Percentiles rank a stretch among this genome's conserved stretches.
phyloP scores from a whole-genome alignment of 1,140 invertebrate species.

The Thaumetopoea pityocampa region DNA sequence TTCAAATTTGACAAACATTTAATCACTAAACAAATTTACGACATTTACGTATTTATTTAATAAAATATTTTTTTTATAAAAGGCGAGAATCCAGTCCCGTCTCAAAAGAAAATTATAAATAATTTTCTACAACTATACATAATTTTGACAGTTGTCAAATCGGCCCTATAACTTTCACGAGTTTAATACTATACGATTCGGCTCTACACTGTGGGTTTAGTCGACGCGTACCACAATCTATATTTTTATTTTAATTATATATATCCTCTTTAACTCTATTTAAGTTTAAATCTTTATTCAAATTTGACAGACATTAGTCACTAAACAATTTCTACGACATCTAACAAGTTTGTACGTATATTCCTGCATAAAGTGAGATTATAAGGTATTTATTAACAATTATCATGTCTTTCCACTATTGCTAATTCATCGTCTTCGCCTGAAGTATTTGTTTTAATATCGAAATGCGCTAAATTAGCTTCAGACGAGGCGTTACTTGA shows the following conservation, averaged over 20 bases:
- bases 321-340: background rate
- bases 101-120: too few relatives aligned
- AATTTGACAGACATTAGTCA: slow-evolving; percentile 5
- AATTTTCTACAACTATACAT: too few relatives aligned
- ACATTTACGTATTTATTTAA: too few relatives aligned
- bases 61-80: too few relatives aligned
- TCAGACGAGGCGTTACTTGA: slow-evolving; percentile 63
- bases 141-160: too few relatives aligned
- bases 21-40: too few relatives aligned
- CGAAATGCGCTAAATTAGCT: slow-evolving; percentile 50
- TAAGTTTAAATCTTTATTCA: slow-evolving; percentile 6
- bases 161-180: too few relatives aligned
- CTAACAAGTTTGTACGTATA: too few relatives aligned
- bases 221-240: slow-evolving; percentile 3
- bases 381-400: slow-evolving; percentile 26
- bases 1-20: slow-evolving; percentile 15
- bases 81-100: too few relatives aligned
- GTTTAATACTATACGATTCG: slow-evolving; percentile 3
- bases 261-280: too few relatives aligned
- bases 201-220: slow-evolving; percentile 2
- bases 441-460: slow-evolving; percentile 60
- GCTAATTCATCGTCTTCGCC: slow-evolving; percentile 65
- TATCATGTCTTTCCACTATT: slow-evolving; percentile 55
- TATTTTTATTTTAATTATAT: too few relatives aligned
- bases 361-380: slow-evolving; percentile 4